Evolutionary conservation across 37 sponge, comb jelly and placozoan genomes (phyloP), one percentile per base, ranked within the genome.

Genomic region (Tethya wilhelma): DNA sequence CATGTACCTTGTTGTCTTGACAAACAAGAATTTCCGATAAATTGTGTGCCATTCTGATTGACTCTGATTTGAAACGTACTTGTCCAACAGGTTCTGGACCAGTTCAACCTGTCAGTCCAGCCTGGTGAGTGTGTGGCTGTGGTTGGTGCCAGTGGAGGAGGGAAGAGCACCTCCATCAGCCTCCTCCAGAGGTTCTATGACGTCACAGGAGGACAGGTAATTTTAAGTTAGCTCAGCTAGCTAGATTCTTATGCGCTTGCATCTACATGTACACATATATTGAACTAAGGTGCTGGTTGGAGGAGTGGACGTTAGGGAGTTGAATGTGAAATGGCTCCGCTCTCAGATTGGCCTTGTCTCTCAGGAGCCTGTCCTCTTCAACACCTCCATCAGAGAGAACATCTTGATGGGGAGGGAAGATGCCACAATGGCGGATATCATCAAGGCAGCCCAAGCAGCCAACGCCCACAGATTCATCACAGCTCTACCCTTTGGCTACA

Each of bases 281-380:
- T n/a, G n/a, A n/a, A n/a, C n/a, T n/a, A n/a, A n/a, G 71, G 86
- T 89, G 17, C 39, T 73, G 37, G 36, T 94, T 0, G 95, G 96
- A n/a, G 95, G 97, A 20, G 41, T 66, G 64, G 80, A 96, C 56
- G 66, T 96, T 11, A 64, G 82, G 43, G 46, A 41, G 6, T 77
- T 93, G 39, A 96, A 93, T 64, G 45, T 96, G 36, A 46, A 80
- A 41, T 96, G 97, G 97, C 77, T 98, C 71, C 69, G 96, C 14
- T 59, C 63, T 31, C 76, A 93, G 60, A 86, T 96, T 55, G 99
- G 99, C 0, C 78, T 98, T 1, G 99, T 98, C 64, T 77, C 89
- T 49, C 99, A 98, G 80, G 96, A 96, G 79, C 96, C 96, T 17
- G 79, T 90, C 44, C 90, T 96, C 38, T 96, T 96, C 64, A 88